These are phyloP conservation scores for Drymonia ruficornis DNA, from an alignment of 2,888 invertebrate species.

Conservation along the genomic window DNA sequence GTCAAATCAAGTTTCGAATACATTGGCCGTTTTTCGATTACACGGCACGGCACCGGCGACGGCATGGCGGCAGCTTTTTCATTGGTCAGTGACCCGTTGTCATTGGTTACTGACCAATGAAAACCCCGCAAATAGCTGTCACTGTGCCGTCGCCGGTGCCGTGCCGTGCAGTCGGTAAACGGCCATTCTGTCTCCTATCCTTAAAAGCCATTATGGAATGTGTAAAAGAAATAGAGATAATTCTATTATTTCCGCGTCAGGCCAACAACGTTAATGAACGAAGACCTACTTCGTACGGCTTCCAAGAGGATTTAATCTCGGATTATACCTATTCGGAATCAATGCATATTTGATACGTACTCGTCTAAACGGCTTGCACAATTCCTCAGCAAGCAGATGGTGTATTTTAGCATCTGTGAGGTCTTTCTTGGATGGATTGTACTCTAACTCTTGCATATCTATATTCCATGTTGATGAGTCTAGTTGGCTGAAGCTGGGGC, in stretches of 20 bases:
- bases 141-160: too few relatives aligned
- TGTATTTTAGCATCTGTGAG: constrained; percentile 97
- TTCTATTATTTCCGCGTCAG: not conserved
- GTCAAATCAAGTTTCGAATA: too few relatives aligned
- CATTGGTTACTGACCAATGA: too few relatives aligned
- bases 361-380: constrained; percentile 94
- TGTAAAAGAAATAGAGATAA: not conserved
- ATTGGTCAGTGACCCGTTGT: too few relatives aligned
- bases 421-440: constrained; percentile 96
- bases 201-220: too few relatives aligned
- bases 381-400: constrained; percentile 94
- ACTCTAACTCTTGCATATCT: constrained; percentile 96
- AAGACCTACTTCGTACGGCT: not conserved
- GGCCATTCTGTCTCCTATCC: too few relatives aligned
- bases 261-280: not conserved
- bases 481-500: constrained; percentile 93
- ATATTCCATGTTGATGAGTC: constrained; percentile 95
- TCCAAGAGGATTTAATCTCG: not conserved
- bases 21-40: too few relatives aligned
- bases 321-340: not conserved
- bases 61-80: too few relatives aligned
- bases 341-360: constrained; percentile 78
- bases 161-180: too few relatives aligned
- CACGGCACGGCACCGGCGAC: too few relatives aligned
- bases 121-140: too few relatives aligned